Base-by-base conservation (phyloP, 1,140 invertebrate genomes). In the Bradynema listronoti region DNA sequence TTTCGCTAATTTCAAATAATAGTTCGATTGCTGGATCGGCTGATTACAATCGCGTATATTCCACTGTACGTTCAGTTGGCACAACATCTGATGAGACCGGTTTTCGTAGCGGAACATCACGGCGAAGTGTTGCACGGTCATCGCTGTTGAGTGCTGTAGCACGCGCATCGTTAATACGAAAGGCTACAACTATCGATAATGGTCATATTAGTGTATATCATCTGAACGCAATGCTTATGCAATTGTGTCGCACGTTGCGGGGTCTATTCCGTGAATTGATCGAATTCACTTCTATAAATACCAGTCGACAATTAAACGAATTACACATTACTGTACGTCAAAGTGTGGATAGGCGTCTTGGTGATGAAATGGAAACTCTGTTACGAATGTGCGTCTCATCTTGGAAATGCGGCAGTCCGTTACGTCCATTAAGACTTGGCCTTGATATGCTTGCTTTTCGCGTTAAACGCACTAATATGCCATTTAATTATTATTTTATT, bases 361-460 rank as follows among this genome's bases (percentile, higher is more conserved):
- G 34, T 57, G 14, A 25, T 14, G 36, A 29, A 6, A 39, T 58
- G 47, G 16, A 50, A 30, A 34, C 45, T 30, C 24, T 36, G n/a
- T 33, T 9, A 24, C 39, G 30, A 5, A 25, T 27, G 19, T 16
- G 16, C n/a, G 24, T 16, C 16, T 34, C 16, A 11, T 19, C 1
- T 45, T 22, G 7, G 47, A 62, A 32, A 29, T 11, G 19, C 2
- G 32, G 4, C 14, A 57, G 30, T 43, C 58, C 56, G 7, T 54
- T 58, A 4, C 24, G 41, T 16, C 56, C 56, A n/a, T 16, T 39
- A 27, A 11, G 32, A 27, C 46, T 58, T 19, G 56, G 56, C 49
- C 41, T 58, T 32, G 56, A 58, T n/a, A 58, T 58, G 56, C 42
- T 58, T 5, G 56, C 51, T n/a, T 58, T 33, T 33, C 9, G 29